phyloP scores from a whole-genome alignment of 37 sponge, comb jelly and placozoan genomes.

The Cliona cf. orientalis region DNA sequence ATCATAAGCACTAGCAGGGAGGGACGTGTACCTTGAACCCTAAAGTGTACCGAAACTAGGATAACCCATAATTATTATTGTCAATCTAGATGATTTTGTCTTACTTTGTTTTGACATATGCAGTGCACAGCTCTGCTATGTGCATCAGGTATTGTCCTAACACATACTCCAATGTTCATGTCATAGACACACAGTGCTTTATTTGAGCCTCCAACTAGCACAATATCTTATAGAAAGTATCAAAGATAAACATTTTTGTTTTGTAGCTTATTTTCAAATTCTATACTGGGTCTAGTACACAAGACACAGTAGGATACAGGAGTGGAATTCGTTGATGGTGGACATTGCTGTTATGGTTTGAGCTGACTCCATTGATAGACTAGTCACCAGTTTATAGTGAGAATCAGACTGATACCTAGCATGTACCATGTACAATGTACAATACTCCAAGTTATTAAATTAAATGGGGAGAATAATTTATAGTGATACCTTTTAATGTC shows the following conservation, averaged over 20 bases:
- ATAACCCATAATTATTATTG: neutral
- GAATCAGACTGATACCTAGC: conserved; percentile 71
- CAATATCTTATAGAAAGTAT: conserved; percentile 61
- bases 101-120: conserved; percentile 81
- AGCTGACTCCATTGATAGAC: conserved; percentile 41
- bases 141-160: conserved; percentile 48
- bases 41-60: conserved; percentile 8
- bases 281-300: neutral
- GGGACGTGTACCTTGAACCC: conserved; percentile 84
- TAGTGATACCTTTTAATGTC: conserved; percentile 89
- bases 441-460: neutral
- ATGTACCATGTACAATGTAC: too few species aligned
- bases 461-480: neutral
- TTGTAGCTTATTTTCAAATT: neutral
- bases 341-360: conserved; percentile 88
- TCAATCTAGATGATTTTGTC: neutral
- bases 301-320: conserved; percentile 73
- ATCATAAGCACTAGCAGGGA: conserved; percentile 75
- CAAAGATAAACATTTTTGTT: neutral
- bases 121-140: conserved; percentile 74
- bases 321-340: conserved; percentile 87
- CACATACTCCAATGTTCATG: conserved; percentile 73
- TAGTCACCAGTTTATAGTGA: conserved; percentile 59
- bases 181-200: conserved; percentile 78
- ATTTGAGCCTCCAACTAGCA: conserved; percentile 80